A percentile compares a stretch with the other conserved stretches of the same genome.
These are phyloP conservation scores for Arbacia lixula DNA, from an alignment of 53 echinoderm and acorn worm genomes.

Conservation along the genomic window DNA sequence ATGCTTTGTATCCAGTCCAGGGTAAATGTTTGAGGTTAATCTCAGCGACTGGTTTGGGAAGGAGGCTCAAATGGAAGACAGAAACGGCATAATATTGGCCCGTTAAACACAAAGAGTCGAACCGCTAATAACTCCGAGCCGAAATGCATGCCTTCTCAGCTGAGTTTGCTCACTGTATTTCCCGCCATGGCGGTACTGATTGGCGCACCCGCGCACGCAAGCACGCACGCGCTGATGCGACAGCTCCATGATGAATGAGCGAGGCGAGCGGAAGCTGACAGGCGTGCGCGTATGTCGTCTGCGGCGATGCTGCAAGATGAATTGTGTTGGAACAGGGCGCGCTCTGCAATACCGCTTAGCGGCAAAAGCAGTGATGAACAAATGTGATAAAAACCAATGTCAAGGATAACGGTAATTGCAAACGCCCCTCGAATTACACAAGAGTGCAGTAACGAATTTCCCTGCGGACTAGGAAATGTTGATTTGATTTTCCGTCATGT, in stretches of 20 bases:
- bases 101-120: slow-evolving; percentile 32
- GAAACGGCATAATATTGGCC: slow-evolving; percentile 40
- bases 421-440: slow-evolving; percentile 23
- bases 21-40: slow-evolving; percentile 48
- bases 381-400: background rate
- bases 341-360: background rate
- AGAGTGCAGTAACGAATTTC: too few relatives aligned
- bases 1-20: slow-evolving; percentile 20
- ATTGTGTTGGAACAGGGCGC: slow-evolving; percentile 2
- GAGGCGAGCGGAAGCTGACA: slow-evolving; percentile 21
- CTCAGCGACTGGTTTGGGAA: slow-evolving; percentile 16
- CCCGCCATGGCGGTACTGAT: slow-evolving; percentile 29
- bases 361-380: background rate
- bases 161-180: slow-evolving; percentile 30
- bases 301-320: background rate
- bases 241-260: slow-evolving; percentile 15
- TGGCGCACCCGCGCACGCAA: slow-evolving; percentile 5
- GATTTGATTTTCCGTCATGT: too few relatives aligned
- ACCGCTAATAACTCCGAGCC: slow-evolving; percentile 18
- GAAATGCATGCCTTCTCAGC: slow-evolving; percentile 15
- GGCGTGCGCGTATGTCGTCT: slow-evolving; percentile 26
- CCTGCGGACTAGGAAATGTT: too few relatives aligned
- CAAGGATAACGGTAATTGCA: slow-evolving; percentile 16
- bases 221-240: slow-evolving; percentile 23
- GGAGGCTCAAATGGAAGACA: slow-evolving; percentile 19